Evolutionary conservation across 2,888 invertebrate species (phyloP), one percentile per base, ranked within the genome.

Genomic region (Oegoconia quadripuncta): DNA sequence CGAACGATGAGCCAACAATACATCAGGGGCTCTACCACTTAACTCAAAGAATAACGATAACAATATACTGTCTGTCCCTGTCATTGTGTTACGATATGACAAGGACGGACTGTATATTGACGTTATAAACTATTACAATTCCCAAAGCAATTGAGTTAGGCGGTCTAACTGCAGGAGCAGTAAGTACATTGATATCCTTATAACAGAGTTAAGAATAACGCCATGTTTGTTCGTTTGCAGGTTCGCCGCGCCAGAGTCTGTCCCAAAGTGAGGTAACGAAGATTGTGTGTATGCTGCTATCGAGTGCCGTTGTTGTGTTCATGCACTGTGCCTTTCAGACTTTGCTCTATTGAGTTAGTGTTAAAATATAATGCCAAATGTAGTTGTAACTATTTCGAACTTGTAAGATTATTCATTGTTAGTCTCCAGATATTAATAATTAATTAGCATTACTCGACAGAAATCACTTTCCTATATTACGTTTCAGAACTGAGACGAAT

Each of bases 261-360:
- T 53, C 13, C 54, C 48, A 15, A 55, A 61, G 46, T 58, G 54
- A 57, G 41, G 31, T 34, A 35, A 37, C 28, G 40, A 44, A 41
- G 36, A 41, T 43, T 50, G 50, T 56, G 54, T 35, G 33, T 30
- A 20, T 17, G 32, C 26, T 13, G 16, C 27, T 32, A 22, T 32
- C 39, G 18, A 45, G 48, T 53, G 49, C 43, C 41, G 41, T 51
- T 37, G 37, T 48, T 51, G 56, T 56, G 51, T 56, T 48, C 46
- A 48, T 45, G 32, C 44, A 47, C 43, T 52, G 56, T 55, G 50
- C 44, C 48, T 47, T 44, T 42, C 34, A 23, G 42, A 41, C 42
- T 50, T 38, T 31, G 42, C 34, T 46, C 49, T 34, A 30, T 37
- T 27, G 38, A 57, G 52, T 30, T 30, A 43, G 39, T 44, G 42